Evolutionary conservation across 2,888 invertebrate species (phyloP).

Genomic region (Koerneria pararmatus): DNA sequence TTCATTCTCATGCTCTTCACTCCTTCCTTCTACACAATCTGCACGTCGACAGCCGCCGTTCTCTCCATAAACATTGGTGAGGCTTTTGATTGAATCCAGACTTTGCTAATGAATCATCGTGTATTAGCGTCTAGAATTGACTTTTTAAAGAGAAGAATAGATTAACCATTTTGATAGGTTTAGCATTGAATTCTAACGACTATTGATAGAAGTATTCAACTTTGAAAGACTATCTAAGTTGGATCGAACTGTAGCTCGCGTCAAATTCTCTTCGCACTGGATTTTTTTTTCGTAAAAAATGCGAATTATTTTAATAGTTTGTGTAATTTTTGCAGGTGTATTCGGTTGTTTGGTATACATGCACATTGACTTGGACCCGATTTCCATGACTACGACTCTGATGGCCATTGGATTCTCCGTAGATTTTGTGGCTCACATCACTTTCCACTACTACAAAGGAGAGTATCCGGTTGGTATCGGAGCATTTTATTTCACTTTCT

Average conservation of each 20-base stretch:
- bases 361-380: constrained; percentile 56
- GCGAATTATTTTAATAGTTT: not conserved
- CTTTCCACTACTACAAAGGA: constrained; percentile 59
- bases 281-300: not conserved
- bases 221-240: not conserved
- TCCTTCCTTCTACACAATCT: constrained; percentile 50
- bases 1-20: constrained; percentile 56
- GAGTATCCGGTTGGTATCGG: constrained; percentile 36
- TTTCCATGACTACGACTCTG: constrained; percentile 50
- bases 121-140: not conserved
- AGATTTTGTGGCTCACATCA: constrained; percentile 57
- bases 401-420: constrained; percentile 59
- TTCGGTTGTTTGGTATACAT: constrained; percentile 54
- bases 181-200: not conserved
- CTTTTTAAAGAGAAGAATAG: not conserved
- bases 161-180: not conserved
- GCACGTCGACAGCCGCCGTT: constrained; percentile 50
- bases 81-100: not conserved
- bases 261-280: not conserved
- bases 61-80: constrained; percentile 55
- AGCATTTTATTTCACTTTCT: not conserved
- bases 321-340: constrained; percentile 33
- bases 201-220: not conserved
- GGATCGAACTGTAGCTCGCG: not conserved
- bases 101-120: not conserved